A percentile compares a stretch with the other conserved stretches of the same genome.
These are phyloP conservation scores for Lycia hirtaria DNA, from an alignment of 2,888 invertebrate genomes.

Conservation along the genomic window DNA sequence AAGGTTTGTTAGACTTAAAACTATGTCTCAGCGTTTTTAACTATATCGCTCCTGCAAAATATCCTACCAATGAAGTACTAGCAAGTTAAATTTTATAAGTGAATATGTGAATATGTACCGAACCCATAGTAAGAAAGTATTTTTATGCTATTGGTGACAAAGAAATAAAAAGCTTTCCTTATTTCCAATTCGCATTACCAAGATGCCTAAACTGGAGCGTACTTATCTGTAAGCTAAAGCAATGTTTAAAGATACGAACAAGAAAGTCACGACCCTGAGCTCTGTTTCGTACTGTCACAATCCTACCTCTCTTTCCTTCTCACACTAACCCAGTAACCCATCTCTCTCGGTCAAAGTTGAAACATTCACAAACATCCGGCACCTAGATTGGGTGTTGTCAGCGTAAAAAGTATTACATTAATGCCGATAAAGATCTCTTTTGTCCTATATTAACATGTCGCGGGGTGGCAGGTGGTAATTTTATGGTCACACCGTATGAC, in stretches of 20 bases:
- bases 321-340: slow-evolving; percentile 1
- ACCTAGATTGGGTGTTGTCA: slow-evolving; percentile 27
- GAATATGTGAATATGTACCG: no score
- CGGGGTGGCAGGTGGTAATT: slow-evolving; percentile 26
- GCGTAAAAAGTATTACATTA: slow-evolving; percentile 48
- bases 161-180: no score
- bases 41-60: no score
- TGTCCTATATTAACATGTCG: slow-evolving; percentile 28
- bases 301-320: slow-evolving; percentile 15
- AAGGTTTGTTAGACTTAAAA: no score
- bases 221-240: no score
- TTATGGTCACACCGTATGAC: slow-evolving; percentile 13
- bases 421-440: slow-evolving; percentile 41
- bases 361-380: slow-evolving; percentile 30
- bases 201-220: no score
- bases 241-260: not conserved
- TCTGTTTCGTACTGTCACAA: slow-evolving; percentile 1
- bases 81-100: no score
- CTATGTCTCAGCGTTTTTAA: no score
- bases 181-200: no score
- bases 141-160: no score
- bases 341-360: slow-evolving; percentile 28
- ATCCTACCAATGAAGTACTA: no score
- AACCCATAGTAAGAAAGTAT: no score
- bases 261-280: not conserved